Conservation (phyloP, 2,888 invertebrate species). For the Cephus sareptanus region DNA sequence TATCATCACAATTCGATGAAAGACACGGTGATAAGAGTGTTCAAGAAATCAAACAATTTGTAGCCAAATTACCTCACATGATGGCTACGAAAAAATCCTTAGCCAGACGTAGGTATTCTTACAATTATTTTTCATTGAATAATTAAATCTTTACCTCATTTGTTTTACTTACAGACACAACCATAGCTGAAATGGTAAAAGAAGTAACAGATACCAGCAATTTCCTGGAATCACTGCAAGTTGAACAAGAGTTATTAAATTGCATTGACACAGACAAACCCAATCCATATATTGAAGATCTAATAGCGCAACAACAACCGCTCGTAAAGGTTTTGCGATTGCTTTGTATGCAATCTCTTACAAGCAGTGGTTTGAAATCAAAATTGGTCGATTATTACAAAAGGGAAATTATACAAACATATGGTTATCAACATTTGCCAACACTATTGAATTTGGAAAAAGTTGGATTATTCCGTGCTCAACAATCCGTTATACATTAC, state of each 20-base stretch:
- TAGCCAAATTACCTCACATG: conserved; percentile 88
- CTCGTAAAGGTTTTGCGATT: conserved; percentile 86
- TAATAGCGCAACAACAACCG: conserved; percentile 87
- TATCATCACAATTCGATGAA: conserved; percentile 87
- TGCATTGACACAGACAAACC: conserved; percentile 92
- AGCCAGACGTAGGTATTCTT: conserved; percentile 70
- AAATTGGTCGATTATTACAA: conserved; percentile 83
- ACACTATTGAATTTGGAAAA: conserved; percentile 89
- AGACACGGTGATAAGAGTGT: conserved; percentile 88
- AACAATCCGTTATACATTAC: conserved; percentile 80
- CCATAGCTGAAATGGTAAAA: conserved; percentile 94
- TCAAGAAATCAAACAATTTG: conserved; percentile 95
- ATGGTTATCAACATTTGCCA: conserved; percentile 86
- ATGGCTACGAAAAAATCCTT: conserved; percentile 87
- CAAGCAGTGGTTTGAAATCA: conserved; percentile 92
- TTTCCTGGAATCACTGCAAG: conserved; percentile 82
- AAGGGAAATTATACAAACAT: conserved; percentile 82
- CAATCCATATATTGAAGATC: conserved; percentile 90
- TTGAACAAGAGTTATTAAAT: conserved; percentile 93
- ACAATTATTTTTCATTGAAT: not conserved
- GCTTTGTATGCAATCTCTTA: conserved; percentile 92
- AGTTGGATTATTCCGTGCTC: conserved; percentile 81
- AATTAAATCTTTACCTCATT: not conserved
- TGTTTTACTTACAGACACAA: conserved; percentile 75
- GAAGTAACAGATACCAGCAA: conserved; percentile 81